A percentile compares a stretch with the other conserved stretches of the same genome.
These are phyloP conservation scores for Aspidiotus destructor DNA, from an alignment of 2,888 invertebrate genomes.

Conservation along the genomic window DNA sequence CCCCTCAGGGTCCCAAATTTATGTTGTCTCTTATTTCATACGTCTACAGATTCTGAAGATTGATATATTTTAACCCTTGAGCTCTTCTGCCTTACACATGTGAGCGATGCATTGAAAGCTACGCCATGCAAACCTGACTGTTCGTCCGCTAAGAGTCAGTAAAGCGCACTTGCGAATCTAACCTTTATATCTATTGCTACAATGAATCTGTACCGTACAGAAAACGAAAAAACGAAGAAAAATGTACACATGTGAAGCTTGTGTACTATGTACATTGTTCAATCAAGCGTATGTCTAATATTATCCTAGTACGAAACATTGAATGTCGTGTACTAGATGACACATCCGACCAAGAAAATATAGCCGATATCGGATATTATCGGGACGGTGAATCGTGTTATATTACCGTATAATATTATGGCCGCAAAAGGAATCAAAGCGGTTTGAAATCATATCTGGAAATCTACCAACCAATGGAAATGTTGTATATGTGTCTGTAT, in stretches of 20 bases:
- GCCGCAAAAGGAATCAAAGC: slow-evolving; percentile 13
- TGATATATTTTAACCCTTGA: too few species aligned
- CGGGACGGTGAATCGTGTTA: slow-evolving; percentile 1
- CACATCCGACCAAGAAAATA: background rate
- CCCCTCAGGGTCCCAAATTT: too few species aligned
- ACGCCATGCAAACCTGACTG: too few species aligned
- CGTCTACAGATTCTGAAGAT: too few species aligned
- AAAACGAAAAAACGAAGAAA: slow-evolving; percentile 1
- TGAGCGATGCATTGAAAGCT: too few species aligned
- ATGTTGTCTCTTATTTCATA: too few species aligned
- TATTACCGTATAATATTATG: slow-evolving; percentile 1
- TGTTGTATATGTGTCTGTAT: slow-evolving; percentile 3
- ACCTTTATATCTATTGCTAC: too few species aligned
- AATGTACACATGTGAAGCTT: background rate
- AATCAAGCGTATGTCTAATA: slow-evolving; percentile 2
- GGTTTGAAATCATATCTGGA: slow-evolving; percentile 11
- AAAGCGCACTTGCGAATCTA: too few species aligned
- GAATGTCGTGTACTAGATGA: background rate
- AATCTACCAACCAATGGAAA: slow-evolving; percentile 6
- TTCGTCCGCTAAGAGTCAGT: too few species aligned
- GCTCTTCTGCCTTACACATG: too few species aligned
- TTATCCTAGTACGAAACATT: background rate
- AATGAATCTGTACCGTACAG: background rate
- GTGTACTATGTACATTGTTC: background rate
- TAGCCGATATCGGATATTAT: slow-evolving; percentile 9